Evolutionary conservation across 2,113 vertebrate species (phyloP).

Genomic region (Menura novaehollandiae): DNA sequence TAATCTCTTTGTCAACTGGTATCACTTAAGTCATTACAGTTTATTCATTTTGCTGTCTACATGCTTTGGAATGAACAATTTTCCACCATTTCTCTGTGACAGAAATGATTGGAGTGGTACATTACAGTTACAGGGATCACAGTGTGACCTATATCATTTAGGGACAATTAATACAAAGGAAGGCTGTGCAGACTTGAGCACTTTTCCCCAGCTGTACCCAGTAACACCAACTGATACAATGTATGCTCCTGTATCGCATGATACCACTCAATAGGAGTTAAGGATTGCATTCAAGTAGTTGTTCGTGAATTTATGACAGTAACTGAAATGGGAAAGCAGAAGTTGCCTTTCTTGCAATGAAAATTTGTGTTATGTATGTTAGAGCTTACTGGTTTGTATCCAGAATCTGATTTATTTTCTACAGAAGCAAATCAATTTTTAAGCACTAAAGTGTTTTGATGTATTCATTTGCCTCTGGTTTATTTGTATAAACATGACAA

Average conservation of each 20-base stretch:
- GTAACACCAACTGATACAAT: neutral
- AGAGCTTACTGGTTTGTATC: neutral
- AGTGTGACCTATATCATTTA: neutral
- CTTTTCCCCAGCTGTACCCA: neutral
- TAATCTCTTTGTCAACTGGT: neutral
- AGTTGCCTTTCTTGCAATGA: neutral
- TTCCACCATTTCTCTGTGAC: neutral
- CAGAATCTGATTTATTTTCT: neutral
- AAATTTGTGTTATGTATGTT: neutral
- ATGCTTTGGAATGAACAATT: neutral
- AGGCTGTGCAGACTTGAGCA: neutral
- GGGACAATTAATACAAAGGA: neutral
- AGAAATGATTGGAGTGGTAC: neutral
- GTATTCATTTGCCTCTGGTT: neutral
- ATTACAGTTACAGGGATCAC: neutral
- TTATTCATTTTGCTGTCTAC: neutral
- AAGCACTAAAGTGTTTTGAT: neutral
- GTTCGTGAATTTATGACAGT: neutral
- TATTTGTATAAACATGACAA: neutral
- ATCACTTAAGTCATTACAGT: neutral
- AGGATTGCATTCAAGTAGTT: neutral
- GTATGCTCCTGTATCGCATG: neutral
- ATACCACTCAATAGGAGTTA: neutral
- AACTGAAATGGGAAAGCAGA: neutral
- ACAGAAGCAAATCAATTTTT: neutral